Percentiles rank a stretch among this genome's conserved stretches.
Evolutionary conservation across 2,888 invertebrate genomes (phyloP).

Genomic region (Patella pellucida): DNA sequence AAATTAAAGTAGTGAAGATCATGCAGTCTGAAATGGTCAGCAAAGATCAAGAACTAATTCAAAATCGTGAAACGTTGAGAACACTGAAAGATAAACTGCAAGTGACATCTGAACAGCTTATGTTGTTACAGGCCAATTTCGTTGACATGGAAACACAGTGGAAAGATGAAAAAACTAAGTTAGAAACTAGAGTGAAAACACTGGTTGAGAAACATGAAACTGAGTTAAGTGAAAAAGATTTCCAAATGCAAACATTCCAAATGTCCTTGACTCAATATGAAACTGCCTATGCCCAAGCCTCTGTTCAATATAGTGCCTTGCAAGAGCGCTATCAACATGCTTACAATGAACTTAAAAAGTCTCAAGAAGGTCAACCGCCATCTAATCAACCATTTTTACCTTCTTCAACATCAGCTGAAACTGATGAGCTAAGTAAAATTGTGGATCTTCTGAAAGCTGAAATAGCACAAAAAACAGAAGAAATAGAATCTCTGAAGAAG

Average conservation of each 20-base stretch:
- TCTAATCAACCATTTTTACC: constrained; percentile 15
- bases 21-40: constrained; percentile 57
- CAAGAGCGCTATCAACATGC: constrained; percentile 63
- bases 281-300: constrained; percentile 58
- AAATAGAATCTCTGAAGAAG: constrained; percentile 40
- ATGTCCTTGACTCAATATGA: constrained; percentile 55
- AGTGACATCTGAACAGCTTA: constrained; percentile 85
- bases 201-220: constrained; percentile 60
- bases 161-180: constrained; percentile 77
- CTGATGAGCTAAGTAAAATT: constrained; percentile 72
- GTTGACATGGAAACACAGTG: constrained; percentile 80
- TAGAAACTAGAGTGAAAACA: constrained; percentile 72
- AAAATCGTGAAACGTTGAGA: constrained; percentile 74
- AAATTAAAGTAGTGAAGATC: constrained; percentile 63
- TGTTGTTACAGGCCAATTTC: constrained; percentile 84
- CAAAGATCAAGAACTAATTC: constrained; percentile 56
- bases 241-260: constrained; percentile 66
- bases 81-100: constrained; percentile 81
- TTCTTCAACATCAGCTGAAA: constrained; percentile 69
- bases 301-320: constrained; percentile 56
- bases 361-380: constrained; percentile 13
- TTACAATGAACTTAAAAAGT: constrained; percentile 34
- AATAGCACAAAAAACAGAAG: constrained; percentile 70
- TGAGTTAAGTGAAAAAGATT: constrained; percentile 72
- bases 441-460: constrained; percentile 28